Base-by-base conservation (phyloP, 2,888 invertebrate genomes). In the Apomyelois bistriatella region DNA sequence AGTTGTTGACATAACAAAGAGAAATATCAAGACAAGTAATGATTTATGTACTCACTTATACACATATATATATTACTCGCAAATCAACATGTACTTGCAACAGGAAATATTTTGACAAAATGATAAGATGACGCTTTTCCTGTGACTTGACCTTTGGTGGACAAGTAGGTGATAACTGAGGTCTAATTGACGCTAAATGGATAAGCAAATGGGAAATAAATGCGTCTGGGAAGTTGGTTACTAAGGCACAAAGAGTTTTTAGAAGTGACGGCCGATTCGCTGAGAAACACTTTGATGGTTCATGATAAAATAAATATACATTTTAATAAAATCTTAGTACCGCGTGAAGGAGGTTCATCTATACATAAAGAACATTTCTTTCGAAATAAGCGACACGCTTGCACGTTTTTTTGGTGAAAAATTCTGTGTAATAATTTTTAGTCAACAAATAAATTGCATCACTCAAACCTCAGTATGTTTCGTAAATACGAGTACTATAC, bases 181-280 rank as follows among this genome's bases (percentile, higher is more conserved):
- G 13, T 32, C 46, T 32, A 46, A 46, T 46, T 32, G 15, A 9
- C 46, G 32, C 35, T 46, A 46, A 46, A 32, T 32, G 30, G 46
- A 46, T 46, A 46, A 46, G 46, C 10, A 16, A 46, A 32, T 46
- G 46, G 15, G 15, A 16, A 35, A 46, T 32, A 32, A 46, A 35
- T 46, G 35, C 2, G 42, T 35, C 15, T 46, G 46, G 4, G 15
- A 46, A 32, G 13, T 46, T 32, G 4, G 15, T 35, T 35, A 16
- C 10, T 12, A 8, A 43, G 42, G 10, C 32, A 46, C 32, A 16
- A 38, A 38, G 2, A 16, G 35, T 35, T 32, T 50, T 28, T 13
- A 22, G 15, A 15, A 15, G 5, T 35, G 35, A 22, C 2, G 22
- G 5, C 22, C 22, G 2, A 3, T 22, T 22, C 3, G 2, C 22